Percentiles rank a stretch among this genome's conserved stretches.
Conservation (phyloP, 2,888 invertebrate genomes). For the Callyntrura sp. region DNA sequence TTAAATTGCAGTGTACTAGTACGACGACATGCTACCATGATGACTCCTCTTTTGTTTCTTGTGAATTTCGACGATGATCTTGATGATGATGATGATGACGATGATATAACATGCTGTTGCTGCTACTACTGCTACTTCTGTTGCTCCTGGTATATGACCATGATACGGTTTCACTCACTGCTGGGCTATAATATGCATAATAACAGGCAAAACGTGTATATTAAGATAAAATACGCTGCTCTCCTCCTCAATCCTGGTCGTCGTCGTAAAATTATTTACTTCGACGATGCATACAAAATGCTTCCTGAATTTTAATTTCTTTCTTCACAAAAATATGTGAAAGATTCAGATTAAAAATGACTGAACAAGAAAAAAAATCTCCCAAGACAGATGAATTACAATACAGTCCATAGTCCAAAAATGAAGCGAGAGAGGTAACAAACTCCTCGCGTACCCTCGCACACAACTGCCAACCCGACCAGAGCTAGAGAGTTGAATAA, state of each 20-base stretch:
- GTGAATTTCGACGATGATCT: no score
- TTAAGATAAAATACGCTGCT: no score
- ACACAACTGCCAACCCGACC: background rate
- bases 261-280: conserved; percentile 29
- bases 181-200: no score
- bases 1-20: no score
- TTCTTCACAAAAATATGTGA: background rate
- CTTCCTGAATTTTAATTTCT: conserved; percentile 73
- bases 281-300: conserved; percentile 53
- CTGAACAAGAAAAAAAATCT: conserved; percentile 5
- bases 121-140: no score
- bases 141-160: no score
- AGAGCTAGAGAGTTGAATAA: no score
- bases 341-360: background rate
- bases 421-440: background rate
- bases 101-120: no score
- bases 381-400: conserved; percentile 20
- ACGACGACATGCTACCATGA: background rate
- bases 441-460: background rate
- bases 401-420: conserved; percentile 65
- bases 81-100: conserved; percentile 4
- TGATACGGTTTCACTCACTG: no score
- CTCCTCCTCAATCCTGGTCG: no score
- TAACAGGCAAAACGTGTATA: no score
- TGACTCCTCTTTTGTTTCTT: background rate